Evolutionary conservation across 2,888 invertebrate species (phyloP), one percentile per base, ranked within the genome.

Genomic region (Sialis fuliginosa): DNA sequence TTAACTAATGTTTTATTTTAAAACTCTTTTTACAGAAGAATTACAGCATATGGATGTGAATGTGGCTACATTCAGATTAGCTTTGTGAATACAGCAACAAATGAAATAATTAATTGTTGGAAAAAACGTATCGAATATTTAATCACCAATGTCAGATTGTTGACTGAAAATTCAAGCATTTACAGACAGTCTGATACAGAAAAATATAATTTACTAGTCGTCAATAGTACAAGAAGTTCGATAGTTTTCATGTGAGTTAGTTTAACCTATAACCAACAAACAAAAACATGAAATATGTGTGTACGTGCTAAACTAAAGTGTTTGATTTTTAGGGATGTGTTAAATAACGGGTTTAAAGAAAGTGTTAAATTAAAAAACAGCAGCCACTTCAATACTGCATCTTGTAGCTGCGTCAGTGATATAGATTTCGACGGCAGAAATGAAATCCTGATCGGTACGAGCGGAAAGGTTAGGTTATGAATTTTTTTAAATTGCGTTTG

Each of bases 391-490:
- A 79, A 77, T 57, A 68, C 73, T 49, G 68, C 75, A 35, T 62
- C 77, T n/a, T 75, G 76, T 54, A 70, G 72, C 33, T 72, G 73
- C 56, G 67, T 77, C 8, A 74, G 74, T 6, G 82, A 83, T 60
- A 66, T 82, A 45, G 78, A 82, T 60, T 75, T 81, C 67, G 81
- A 82, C 62, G 78, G 79, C 1, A 60, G 66, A 47, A 72, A 75
- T 55, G 82, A 82, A 65, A 72, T 83, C 48, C 56, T 82, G 22
- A 61, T 83, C 34, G 81, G 82, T 47, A 81, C 76, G 7, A 80
- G 77, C 60, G 74, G 74, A 34, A 75, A 78, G 61, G 75, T 73
- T 58, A 22, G 33, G 45, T 6, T 47, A 33, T 34, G 39, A n/a
- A n/a, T 35, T 8, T 8, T 6, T 33, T 37, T 12, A 9, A 12